Percentiles rank a stretch among this genome's conserved stretches.
Conservation (phyloP, 2,113 vertebrate genomes). For the Scartelaos histophorus region DNA sequence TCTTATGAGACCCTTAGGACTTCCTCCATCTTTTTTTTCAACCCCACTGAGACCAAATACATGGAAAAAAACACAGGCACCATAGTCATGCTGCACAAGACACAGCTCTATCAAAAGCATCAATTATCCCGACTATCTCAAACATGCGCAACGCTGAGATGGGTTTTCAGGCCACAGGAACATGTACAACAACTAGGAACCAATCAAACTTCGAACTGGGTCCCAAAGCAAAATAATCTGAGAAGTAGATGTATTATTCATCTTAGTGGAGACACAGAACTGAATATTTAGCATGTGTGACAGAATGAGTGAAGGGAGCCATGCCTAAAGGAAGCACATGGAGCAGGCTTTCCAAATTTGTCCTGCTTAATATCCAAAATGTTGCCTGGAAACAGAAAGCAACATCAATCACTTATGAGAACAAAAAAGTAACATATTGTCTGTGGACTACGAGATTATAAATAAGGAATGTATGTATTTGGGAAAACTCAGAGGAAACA, state of each 20-base stretch:
- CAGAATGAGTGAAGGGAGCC: slow-evolving; percentile 32
- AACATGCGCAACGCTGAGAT: slow-evolving; percentile 36
- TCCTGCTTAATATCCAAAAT: slow-evolving; percentile 66
- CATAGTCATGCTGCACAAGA: slow-evolving; percentile 47
- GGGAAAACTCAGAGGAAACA: no score
- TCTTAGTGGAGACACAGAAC: slow-evolving; percentile 33
- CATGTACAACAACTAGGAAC: slow-evolving; percentile 49
- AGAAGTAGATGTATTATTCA: slow-evolving; percentile 65
- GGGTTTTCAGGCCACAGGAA: slow-evolving; percentile 30
- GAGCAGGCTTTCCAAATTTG: slow-evolving; percentile 63
- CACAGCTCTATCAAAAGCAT: slow-evolving; percentile 40
- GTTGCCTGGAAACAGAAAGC: slow-evolving; percentile 46
- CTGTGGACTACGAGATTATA: not conserved
- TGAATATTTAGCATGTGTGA: slow-evolving; percentile 29
- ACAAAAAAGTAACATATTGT: not conserved
- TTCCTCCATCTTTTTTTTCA: slow-evolving; percentile 2
- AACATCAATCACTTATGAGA: slow-evolving; percentile 48
- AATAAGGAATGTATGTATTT: no score
- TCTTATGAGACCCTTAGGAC: not conserved
- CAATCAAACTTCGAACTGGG: slow-evolving; percentile 63
- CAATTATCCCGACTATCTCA: slow-evolving; percentile 58
- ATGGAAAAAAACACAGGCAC: slow-evolving; percentile 50
- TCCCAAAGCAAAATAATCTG: slow-evolving; percentile 68
- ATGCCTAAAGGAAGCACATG: slow-evolving; percentile 47
- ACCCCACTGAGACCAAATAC: slow-evolving; percentile 34